Conservation (phyloP, 2,113 vertebrate genomes). For the Spea multiplicata region DNA sequence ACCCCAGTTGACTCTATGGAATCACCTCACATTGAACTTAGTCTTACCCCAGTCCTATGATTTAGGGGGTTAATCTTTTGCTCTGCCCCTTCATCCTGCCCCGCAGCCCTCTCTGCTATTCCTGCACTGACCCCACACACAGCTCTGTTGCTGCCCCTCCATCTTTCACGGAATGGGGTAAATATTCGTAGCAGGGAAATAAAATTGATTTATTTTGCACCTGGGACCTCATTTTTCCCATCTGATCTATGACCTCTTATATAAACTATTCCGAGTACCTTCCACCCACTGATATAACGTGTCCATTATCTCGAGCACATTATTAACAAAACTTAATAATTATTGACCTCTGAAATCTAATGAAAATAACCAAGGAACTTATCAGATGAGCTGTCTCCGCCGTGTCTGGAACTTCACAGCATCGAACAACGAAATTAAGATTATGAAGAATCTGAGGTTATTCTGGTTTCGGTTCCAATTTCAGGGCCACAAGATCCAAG, state of each 20-base stretch:
- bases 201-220: neutral
- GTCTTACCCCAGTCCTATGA: neutral
- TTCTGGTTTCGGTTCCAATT: neutral
- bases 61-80: neutral
- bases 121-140: neutral
- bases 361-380: conserved; percentile 5
- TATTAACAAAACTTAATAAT: neutral
- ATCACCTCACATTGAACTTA: too few relatives aligned
- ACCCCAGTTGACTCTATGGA: neutral
- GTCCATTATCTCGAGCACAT: neutral
- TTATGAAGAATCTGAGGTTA: neutral
- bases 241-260: neutral
- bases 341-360: conserved; percentile 20
- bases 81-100: neutral
- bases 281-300: neutral
- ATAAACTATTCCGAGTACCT: neutral
- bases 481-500: neutral
- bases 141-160: neutral
- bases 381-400: neutral
- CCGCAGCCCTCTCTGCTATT: neutral
- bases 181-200: neutral
- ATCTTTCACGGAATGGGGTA: neutral
- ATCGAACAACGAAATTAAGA: too few relatives aligned
- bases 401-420: neutral
- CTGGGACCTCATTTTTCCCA: neutral